phyloP scores from a whole-genome alignment of 92 coral and sea anemone genomes.

The Metridium senile region DNA sequence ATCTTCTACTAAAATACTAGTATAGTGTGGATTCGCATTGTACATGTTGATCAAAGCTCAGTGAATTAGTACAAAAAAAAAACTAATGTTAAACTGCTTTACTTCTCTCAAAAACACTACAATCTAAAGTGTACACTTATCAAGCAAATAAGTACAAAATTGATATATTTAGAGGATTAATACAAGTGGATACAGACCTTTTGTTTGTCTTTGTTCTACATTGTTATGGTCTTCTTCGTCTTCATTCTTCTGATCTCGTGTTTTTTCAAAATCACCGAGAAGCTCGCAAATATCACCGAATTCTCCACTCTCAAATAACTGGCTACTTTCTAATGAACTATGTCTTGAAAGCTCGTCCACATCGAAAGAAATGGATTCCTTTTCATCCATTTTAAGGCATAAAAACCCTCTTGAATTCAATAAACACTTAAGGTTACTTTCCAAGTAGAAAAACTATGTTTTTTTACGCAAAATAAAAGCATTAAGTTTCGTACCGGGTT shows the following conservation, averaged over 20 bases:
- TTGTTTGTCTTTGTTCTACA: neutral
- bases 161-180: neutral
- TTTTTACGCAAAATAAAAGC: too few species aligned
- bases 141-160: too few species aligned
- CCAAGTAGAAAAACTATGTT: neutral
- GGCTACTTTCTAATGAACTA: conserved; percentile 1
- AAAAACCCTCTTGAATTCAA: neutral
- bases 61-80: too few species aligned
- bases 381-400: neutral
- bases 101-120: neutral
- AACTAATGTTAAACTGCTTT: too few species aligned
- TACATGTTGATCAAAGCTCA: too few species aligned
- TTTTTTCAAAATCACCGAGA: conserved; percentile 23
- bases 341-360: conserved; percentile 18
- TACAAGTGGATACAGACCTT: conserved; percentile 17
- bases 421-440: neutral
- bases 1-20: too few species aligned
- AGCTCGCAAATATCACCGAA: conserved; percentile 30
- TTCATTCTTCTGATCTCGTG: conserved; percentile 10
- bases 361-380: conserved; percentile 23
- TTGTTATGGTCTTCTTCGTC: neutral
- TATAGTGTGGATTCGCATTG: too few species aligned
- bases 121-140: neutral
- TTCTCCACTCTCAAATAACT: conserved; percentile 21
- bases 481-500: too few species aligned